Evolutionary conservation across 1,140 invertebrate genomes (phyloP), one percentile per base, ranked within the genome.

Genomic region (Ridgeia piscesae): DNA sequence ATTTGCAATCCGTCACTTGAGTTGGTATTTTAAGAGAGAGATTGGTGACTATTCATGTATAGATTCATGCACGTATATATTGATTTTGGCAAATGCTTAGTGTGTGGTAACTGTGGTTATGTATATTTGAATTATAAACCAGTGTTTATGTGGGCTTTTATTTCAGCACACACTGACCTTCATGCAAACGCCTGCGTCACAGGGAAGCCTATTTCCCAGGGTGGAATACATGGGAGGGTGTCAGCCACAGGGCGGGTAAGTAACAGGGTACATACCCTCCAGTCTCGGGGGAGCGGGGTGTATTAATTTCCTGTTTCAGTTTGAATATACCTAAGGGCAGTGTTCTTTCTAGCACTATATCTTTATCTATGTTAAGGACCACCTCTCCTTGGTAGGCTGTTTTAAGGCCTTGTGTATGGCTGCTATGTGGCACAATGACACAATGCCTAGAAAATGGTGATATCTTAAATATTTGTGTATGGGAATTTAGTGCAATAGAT

Each of bases 141-240:
- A 90, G 34, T 90, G 31, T 90, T 90, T 90, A 42, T 2, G 31
- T 31, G 33, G 33, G 92, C 31, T 88, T 42, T 93, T 91, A 33
- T 93, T 94, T 35, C 93, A 97, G 97, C 97, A 50, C 97, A 98
- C 96, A 97, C 98, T 95, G 99, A 99, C 95, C 99, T 99, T 95
- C 99, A 99, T 96, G 98, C 98, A 33, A 98, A 99, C 95, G 99
- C 99, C 48, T 99, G 99, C 96, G 98, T 99, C n/a, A 99, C 99
- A 77, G 99, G 99, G 90, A 99, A 99, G 96, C 99, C 99, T 14
- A 99, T 99, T 95, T 97, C 97, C 93, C 97, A 97, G 94, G 97
- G 97, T 88, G 97, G 97, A 93, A 99, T 99, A 95, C 99, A 99
- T 96, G 99, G 99, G 88, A 97, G 99, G 94, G 98, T 99, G 88